Evolutionary conservation across 1,140 invertebrate species (phyloP), one percentile per base, ranked within the genome.

Genomic region (Lasioglossum albipes): DNA sequence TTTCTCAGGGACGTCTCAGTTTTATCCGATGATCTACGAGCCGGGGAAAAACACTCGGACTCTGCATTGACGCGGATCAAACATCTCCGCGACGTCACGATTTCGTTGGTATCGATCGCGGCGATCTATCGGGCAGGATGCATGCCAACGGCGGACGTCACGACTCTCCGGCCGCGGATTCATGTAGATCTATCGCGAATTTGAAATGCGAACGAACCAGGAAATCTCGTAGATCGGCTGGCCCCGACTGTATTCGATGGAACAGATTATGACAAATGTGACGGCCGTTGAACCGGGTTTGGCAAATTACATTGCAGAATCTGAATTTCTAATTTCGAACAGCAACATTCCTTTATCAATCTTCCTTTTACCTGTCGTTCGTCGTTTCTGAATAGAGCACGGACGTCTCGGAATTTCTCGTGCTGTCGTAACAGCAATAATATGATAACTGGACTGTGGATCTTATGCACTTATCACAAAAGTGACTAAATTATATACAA

Each of bases 61-160:
- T 82, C 71, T 71, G 80, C 80, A 78, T 82, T 71, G 75, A 71
- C 80, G 75, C 61, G 67, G 42, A 81, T 81, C 79, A 57, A 69
- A 49, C 61, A 49, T 66, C 76, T 78, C 22, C 75, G 57, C 49
- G 68, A 57, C 75, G 59, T 78, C 80, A 82, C 80, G 80, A 82
- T 82, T 78, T 71, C 80, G 13, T 20, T 7, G 65, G 10, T 78
- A 82, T 82, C 80, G 75, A 66, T 52, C 52, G 20, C 59, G 59
- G 27, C 49, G 75, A 82, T 82, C 80, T 82, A 76, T 77, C 67
- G 66, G 45, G 16, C 76, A 77, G 54, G 57, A 70, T 66, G 66
- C 74, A 70, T 66, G 66, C 66, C 16, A 71, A 62, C 45, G 22
- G 18, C 49, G 18, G 65, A 68, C 65, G 49, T 66, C 65, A 65